Base-by-base conservation (phyloP, 2,797 vertebrate genomes). In the Cyprinodon diabolis region DNA sequence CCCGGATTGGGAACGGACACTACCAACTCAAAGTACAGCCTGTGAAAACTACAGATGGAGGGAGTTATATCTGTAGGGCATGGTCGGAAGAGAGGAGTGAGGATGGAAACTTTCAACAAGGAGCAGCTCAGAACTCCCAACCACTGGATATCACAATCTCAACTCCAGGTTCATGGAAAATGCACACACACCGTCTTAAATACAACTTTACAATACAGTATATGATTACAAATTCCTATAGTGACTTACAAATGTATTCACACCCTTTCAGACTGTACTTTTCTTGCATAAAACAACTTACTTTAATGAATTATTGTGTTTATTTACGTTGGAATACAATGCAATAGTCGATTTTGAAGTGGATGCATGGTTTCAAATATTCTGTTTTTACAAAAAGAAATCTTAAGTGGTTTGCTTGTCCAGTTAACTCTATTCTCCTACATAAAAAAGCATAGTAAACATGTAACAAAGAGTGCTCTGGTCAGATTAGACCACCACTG, bases 21-120 rank as follows among this genome's bases (percentile, higher is more conserved):
- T 96, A 96, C 51, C 51, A 73, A 52, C 89, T 99, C 58, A 92
- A 48, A 48, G 55, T 98, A 71, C 89, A 56, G 15, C 84, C 93
- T 3, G 88, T 85, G 66, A 88, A 82, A 66, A 81, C 90, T 8
- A 77, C 92, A 62, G 96, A 97, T 68, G 82, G 89, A 0, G 98
- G 96, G 0, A 9, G 5, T 0, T 97, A 97, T 83, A 69, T 67
- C 7, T 98, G 96, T 67, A 87, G 84, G 6, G 95, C 93, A 21
- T 94, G 83, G 0, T 94, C 95, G 75, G 73, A 94, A 83, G 55
- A 83, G 7, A 92, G 87, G 83, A 74, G 74, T 5, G 43, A 71
- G 35, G 83, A 67, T 58, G 90, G 70, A 13, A 75, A 48, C 21
- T 90, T 94, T 66, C 89, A 76, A 57, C 58, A 74, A 72, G 90